phyloP scores from a whole-genome alignment of 2,113 vertebrate species.

The Tiliqua scincoides region DNA sequence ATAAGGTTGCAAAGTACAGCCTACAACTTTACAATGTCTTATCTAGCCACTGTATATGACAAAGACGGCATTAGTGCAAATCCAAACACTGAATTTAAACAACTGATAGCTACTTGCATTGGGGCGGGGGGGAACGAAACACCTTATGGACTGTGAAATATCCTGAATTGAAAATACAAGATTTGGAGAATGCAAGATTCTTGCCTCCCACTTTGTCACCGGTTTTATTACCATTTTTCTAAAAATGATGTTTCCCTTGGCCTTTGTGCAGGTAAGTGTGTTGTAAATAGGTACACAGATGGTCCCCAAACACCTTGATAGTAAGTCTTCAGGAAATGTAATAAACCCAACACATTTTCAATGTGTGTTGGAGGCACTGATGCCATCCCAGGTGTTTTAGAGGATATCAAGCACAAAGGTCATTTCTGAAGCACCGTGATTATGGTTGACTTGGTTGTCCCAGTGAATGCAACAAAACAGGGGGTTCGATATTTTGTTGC shows the following conservation, averaged over 20 bases:
- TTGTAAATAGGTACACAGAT: background rate
- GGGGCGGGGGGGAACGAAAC: background rate
- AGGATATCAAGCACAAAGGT: background rate
- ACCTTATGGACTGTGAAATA: background rate
- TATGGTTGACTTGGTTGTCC: background rate
- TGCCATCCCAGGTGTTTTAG: background rate
- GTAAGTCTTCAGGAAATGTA: background rate
- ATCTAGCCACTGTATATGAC: background rate
- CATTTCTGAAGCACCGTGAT: rapidly evolving
- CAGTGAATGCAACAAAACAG: background rate
- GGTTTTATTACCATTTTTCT: background rate
- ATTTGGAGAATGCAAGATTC: background rate
- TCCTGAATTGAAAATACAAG: background rate
- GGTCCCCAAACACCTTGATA: background rate
- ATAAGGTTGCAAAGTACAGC: background rate
- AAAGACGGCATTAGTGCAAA: background rate
- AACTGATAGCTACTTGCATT: background rate
- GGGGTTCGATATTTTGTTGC: background rate
- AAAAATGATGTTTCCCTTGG: background rate
- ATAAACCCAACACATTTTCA: background rate
- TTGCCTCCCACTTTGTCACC: background rate
- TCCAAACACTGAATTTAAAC: background rate
- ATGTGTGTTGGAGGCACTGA: background rate
- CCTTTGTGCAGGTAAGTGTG: background rate
- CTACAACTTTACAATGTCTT: background rate